Evolutionary conservation across 2,113 vertebrate genomes (phyloP), one percentile per base, ranked within the genome.

Genomic region (Pleuronectes platessa): DNA sequence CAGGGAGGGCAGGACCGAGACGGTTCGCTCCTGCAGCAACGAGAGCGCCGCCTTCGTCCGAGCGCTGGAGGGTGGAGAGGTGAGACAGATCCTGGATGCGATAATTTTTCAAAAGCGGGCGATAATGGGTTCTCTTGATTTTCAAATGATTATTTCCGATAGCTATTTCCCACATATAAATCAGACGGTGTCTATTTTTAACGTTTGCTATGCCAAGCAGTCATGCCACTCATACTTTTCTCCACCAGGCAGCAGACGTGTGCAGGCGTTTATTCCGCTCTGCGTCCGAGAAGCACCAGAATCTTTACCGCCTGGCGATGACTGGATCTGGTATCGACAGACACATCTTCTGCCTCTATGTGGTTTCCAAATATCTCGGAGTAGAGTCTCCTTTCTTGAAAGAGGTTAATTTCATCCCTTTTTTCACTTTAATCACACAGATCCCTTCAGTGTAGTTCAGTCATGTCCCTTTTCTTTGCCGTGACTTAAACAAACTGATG

Each of bases 1-100:
- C 90, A 92, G 93, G 60, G 96, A 97, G 88, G 96, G 96, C 75
- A 92, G 96, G 66, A 97, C 96, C 0, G 96, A 97, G 90, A 96
- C 96, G 0, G 96, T 97, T 68, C 94, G 96, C 21, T 95, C 95
- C 37, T 97, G 96, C 53, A 90, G 93, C 11, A 88, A 60, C 5
- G 95, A 97, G 88, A 93, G 94, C 77, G 94, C 93, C 61, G 83
- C 86, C 78, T 97, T 97, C 4, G 86, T 97, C 79, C 91, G 61
- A 76, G 95, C 96, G 1, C 85, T 97, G 80, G 94, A 94, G 21
- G 90, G 84, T 20, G 85, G 89, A 71, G 92, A 95, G 89, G 94
- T 95, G 81, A 67, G 81, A 78, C 53, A 3, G 1, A 42, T 42
- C 2, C 40, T 42, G 10, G 10, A 13, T 40, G 37, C 12, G 37